phyloP scores from a whole-genome alignment of 2,888 invertebrate genomes.

The Drosophila niveifrons region DNA sequence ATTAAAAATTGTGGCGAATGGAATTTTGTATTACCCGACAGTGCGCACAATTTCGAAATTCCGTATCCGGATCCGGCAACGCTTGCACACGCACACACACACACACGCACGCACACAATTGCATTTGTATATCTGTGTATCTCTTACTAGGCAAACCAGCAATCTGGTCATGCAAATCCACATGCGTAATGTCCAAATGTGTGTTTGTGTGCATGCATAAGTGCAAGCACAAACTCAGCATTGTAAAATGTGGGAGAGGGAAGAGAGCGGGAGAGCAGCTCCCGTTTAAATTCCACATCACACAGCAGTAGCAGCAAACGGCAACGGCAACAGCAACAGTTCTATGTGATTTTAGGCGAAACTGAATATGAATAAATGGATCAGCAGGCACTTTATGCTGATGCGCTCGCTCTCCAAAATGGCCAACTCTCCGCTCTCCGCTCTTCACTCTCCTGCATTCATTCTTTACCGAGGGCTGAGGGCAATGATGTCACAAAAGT shows the following conservation, averaged over 20 bases:
- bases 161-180: conserved; percentile 33
- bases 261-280: not conserved
- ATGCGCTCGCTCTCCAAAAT: conserved; percentile 27
- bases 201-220: conserved; percentile 5
- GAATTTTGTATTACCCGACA: conserved; percentile 65
- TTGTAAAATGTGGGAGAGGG: not conserved
- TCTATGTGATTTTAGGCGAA: conserved; percentile 52
- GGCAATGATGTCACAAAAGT: conserved; percentile 58
- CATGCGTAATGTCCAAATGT: conserved; percentile 31
- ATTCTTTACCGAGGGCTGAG: conserved; percentile 22
- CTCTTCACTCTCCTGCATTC: not conserved
- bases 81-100: conserved; percentile 9
- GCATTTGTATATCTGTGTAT: not conserved
- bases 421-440: not conserved
- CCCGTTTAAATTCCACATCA: conserved; percentile 14
- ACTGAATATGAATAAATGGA: conserved; percentile 41
- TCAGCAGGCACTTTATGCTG: conserved; percentile 39
- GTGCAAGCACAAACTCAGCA: conserved; percentile 17
- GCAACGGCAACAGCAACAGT: conserved; percentile 14
- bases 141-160: conserved; percentile 28
- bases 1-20: conserved; percentile 71
- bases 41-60: conserved; percentile 67
- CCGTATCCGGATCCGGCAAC: conserved; percentile 60
- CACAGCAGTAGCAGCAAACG: conserved; percentile 1
- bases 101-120: not conserved